These are phyloP conservation scores for Sogatella furcifera DNA, from an alignment of 1,140 invertebrate genomes.

Conservation along the genomic window DNA sequence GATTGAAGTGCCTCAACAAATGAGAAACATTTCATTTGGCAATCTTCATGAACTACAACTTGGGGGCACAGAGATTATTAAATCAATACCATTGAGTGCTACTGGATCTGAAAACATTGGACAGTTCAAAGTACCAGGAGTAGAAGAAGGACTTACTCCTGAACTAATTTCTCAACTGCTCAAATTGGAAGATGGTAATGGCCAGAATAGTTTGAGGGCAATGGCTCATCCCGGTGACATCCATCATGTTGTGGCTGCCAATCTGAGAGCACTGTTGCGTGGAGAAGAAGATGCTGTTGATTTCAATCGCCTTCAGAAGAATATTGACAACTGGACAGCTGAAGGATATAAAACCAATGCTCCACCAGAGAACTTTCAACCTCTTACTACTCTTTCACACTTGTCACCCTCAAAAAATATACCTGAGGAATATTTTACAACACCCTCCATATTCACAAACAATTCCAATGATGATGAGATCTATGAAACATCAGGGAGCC, in stretches of 20 bases:
- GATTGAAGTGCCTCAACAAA: no score
- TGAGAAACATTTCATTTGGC: no score
- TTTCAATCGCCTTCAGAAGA: conserved; percentile 60
- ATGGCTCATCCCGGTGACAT: conserved; percentile 9
- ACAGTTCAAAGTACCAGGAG: conserved; percentile 1
- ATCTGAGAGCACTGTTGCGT: conserved; percentile 28
- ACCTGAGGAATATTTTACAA: conserved; percentile 62
- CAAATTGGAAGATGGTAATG: not conserved
- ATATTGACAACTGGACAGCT: conserved; percentile 74
- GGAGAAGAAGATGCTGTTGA: conserved; percentile 44
- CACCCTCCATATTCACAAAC: conserved; percentile 33
- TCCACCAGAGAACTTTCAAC: conserved; percentile 26
- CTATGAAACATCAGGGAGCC: conserved; percentile 43
- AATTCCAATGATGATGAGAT: conserved; percentile 27
- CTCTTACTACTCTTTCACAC: conserved; percentile 27
- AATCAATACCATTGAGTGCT: conserved; percentile 10
- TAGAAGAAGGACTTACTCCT: not conserved
- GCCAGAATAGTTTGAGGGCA: conserved; percentile 26
- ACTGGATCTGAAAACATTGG: conserved; percentile 27
- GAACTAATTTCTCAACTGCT: not conserved
- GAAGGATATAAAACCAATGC: conserved; percentile 44
- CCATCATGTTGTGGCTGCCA: conserved; percentile 32
- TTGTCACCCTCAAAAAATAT: conserved; percentile 57
- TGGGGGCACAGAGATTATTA: not conserved
- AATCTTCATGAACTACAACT: not conserved